Evolutionary conservation across 1,140 invertebrate genomes (phyloP), one percentile per base, ranked within the genome.

Genomic region (Heliconius melpomene): DNA sequence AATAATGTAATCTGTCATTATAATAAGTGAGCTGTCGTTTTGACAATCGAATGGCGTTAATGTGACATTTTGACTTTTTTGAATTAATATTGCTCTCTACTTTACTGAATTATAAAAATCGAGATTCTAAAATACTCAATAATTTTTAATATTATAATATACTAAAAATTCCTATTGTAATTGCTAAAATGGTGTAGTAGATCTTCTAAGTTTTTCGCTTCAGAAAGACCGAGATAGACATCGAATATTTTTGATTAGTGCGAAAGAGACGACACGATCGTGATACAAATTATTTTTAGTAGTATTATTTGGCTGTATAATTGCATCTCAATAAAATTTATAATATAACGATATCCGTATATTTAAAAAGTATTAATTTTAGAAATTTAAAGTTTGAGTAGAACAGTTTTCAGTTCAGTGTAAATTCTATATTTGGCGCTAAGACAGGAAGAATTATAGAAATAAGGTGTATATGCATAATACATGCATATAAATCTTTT

Each of bases 111-210:
- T 66, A 26, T 13, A 66, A 23, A n/a, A 29, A 26, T 66, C 60
- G 23, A 66, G n/a, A 66, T 66, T 66, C 60, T 66, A 66, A 66
- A 66, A 66, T 66, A 66, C 60, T 66, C 60, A 66, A 29, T 66
- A 66, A 66, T 66, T 66, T 66, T 29, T 29, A 23, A 52, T 46
- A 16, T 46, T 46, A 46, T 60, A 60, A 23, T 66, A 66, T 26
- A 29, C 60, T 66, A 26, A 66, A 66, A 16, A 29, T 29, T 66
- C 60, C 54, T 60, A 60, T 26, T 60, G n/a, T 60, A 60, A 60
- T 60, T 60, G 54, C 54, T 11, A 11, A 60, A 57, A 23, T 57
- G n/a, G 54, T n/a, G 20, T n/a, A 23, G 23, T 60, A 18, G 50
- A 23, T 66, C 23, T 66, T 66, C 3, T 66, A 66, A 26, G 3